A percentile compares a stretch with the other conserved stretches of the same genome.
phyloP scores from a whole-genome alignment of 1,140 invertebrate genomes.

The Cydia fagiglandana region DNA sequence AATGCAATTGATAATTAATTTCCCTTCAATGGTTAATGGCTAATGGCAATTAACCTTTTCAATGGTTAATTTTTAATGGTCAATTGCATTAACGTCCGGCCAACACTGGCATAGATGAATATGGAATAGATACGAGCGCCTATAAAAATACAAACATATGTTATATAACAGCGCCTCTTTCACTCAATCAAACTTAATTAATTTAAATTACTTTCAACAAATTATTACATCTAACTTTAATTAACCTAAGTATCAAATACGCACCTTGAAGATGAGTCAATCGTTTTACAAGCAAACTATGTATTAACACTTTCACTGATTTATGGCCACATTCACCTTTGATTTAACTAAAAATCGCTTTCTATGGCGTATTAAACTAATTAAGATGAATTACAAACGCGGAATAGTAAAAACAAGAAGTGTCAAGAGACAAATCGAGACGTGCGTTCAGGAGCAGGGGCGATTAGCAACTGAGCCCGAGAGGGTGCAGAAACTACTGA shows the following conservation, averaged over 20 bases:
- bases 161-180: conserved; percentile 1
- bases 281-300: conserved; percentile 36
- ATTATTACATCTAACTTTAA: conserved; percentile 14
- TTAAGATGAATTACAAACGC: neutral
- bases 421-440: conserved; percentile 53
- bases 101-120: too few species aligned
- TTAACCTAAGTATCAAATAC: conserved; percentile 46
- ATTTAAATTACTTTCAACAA: conserved; percentile 17
- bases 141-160: conserved; percentile 3
- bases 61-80: too few species aligned
- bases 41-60: too few species aligned
- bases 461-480: conserved; percentile 72
- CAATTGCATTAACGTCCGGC: too few species aligned
- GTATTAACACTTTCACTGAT: conserved; percentile 57
- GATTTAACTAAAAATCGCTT: conserved; percentile 17
- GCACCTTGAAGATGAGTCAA: conserved; percentile 46
- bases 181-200: conserved; percentile 28
- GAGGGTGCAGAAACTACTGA: conserved; percentile 76
- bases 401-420: conserved; percentile 48
- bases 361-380: conserved; percentile 20
- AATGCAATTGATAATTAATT: too few species aligned
- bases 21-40: too few species aligned
- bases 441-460: conserved; percentile 71
- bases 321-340: conserved; percentile 30
- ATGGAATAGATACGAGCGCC: conserved; percentile 1